These are phyloP conservation scores for Chiloscyllium plagiosum DNA, from an alignment of 2,113 vertebrate genomes.

Conservation along the genomic window DNA sequence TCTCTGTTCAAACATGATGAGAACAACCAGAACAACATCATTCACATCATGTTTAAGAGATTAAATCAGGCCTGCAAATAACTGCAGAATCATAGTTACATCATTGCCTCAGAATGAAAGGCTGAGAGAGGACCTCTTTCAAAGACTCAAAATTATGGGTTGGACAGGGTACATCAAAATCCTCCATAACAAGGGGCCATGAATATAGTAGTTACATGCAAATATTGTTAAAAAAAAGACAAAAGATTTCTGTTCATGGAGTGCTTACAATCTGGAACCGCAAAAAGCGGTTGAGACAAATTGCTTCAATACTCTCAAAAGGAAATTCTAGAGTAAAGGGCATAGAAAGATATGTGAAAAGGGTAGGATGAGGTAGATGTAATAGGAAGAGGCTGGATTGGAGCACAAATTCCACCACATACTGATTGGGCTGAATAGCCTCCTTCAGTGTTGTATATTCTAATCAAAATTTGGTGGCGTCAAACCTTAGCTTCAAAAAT, in stretches of 20 bases:
- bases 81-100: neutral
- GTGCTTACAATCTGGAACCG: neutral
- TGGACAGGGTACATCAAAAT: neutral
- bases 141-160: neutral
- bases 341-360: neutral
- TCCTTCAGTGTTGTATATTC: neutral
- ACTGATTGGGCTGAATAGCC: neutral
- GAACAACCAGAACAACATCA: neutral
- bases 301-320: no score
- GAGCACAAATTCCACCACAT: neutral
- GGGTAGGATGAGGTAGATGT: neutral
- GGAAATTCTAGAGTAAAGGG: neutral
- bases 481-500: neutral
- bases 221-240: neutral
- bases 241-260: neutral
- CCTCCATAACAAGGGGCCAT: neutral
- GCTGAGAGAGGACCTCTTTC: no score
- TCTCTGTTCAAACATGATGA: neutral
- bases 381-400: neutral
- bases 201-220: neutral
- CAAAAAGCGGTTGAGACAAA: no score
- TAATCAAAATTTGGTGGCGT: neutral
- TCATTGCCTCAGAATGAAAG: no score
- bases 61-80: neutral
- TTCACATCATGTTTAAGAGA: neutral